phyloP scores from a whole-genome alignment of 2,888 invertebrate genomes.

The Archips xylosteana region DNA sequence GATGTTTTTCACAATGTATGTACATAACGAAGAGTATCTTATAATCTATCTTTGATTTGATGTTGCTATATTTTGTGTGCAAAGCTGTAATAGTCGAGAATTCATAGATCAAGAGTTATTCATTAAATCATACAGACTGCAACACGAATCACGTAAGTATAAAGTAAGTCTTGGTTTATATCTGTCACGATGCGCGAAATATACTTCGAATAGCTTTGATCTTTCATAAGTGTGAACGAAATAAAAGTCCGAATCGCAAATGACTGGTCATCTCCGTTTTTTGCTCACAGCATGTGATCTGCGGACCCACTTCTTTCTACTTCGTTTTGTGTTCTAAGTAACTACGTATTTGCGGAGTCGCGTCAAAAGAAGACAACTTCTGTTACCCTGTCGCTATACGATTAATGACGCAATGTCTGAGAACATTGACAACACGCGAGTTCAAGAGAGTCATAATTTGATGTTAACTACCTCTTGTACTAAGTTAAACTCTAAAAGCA shows the following conservation, averaged over 20 bases:
- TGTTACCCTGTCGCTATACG: background rate
- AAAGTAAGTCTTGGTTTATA: conserved; percentile 21
- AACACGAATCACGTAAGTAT: conserved; percentile 2
- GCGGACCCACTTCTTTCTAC: background rate
- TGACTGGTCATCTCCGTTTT: background rate
- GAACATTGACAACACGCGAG: background rate
- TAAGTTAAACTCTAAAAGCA: background rate
- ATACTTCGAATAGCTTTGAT: background rate
- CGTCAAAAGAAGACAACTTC: background rate
- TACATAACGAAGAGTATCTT: conserved; percentile 66
- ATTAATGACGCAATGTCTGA: background rate
- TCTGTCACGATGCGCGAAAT: background rate
- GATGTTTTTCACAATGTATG: conserved; percentile 58
- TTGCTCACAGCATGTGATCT: background rate
- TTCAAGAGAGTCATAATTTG: background rate
- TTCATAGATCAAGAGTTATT: background rate
- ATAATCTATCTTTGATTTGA: conserved; percentile 57
- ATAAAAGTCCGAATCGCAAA: background rate
- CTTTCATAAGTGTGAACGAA: background rate
- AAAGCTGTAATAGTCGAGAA: conserved; percentile 29
- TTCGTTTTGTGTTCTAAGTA: background rate
- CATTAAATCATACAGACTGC: background rate
- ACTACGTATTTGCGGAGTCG: background rate
- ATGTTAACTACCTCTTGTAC: background rate
- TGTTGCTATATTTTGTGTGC: conserved; percentile 52